Evolutionary conservation across 2,113 vertebrate genomes (phyloP), one percentile per base, ranked within the genome.

Genomic region (Phalacrocorax brasilianus): DNA sequence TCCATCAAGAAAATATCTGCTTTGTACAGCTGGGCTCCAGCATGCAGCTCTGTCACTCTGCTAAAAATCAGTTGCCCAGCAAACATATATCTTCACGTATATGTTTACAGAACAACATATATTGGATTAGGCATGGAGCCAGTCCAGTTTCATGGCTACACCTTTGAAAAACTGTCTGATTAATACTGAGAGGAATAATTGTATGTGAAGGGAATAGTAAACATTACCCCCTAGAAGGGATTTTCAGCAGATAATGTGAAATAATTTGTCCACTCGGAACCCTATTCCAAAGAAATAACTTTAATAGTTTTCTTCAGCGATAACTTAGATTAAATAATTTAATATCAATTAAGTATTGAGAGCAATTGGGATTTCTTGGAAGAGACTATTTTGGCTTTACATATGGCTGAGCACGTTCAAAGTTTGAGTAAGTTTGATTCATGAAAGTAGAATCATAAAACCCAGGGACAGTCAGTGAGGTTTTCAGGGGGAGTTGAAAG

Each of bases 121-220:
- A 95, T 96, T 84, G 91, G 61, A 89, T 92, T 91, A 94, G 86
- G 80, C 80, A 78, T 33, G 66, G 84, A 91, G 76, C 84, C 94
- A 89, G 91, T 82, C 76, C 81, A 73, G 53, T 91, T 89, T 84
- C 92, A 44, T 87, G 70, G 91, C 92, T 82, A 68, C 80, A 91
- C 77, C 80, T 92, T 92, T 96, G 91, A 95, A 95, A 97, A 93
- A 93, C 62, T 79, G 66, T 61, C 86, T 93, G 88, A 83, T 96
- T 96, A 93, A 91, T 96, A 87, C 62, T 27, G 77, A 92, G 77
- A 94, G 66, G 56, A 93, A 94, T 93, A 96, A 97, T 94, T 92
- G 89, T 56, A 58, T 87, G 77, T 95, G 92, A 96, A 94, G 77
- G 70, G 83, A 93, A 92, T 89, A 78, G 92, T 75, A 92, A 97